A percentile compares a stretch with the other conserved stretches of the same genome.
phyloP scores from a whole-genome alignment of 2,797 vertebrate genomes.

The Pantherophis alleghaniensis region DNA sequence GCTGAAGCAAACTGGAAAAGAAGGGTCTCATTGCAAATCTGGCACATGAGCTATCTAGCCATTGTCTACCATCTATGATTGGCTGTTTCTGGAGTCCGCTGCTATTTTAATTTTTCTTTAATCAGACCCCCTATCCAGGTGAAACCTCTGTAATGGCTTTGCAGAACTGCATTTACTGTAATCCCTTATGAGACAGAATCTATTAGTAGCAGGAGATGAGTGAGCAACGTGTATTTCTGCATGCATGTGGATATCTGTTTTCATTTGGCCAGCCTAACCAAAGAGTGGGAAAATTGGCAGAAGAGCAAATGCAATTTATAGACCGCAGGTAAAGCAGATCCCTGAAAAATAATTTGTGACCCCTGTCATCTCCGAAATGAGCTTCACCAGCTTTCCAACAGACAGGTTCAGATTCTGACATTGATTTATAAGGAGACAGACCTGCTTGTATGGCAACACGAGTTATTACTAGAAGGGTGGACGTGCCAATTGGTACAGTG shows the following conservation, averaged over 20 bases:
- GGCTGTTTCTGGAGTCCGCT: not conserved
- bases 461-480: constrained; percentile 1
- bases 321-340: not conserved
- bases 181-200: not conserved
- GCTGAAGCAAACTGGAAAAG: not conserved
- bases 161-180: not conserved
- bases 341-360: not conserved
- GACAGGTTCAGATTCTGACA: not conserved
- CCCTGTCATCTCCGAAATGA: not conserved
- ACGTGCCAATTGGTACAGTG: not conserved
- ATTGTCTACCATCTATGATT: not conserved
- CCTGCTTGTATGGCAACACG: not conserved
- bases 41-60: not conserved
- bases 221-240: not conserved
- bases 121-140: not conserved
- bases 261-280: not conserved
- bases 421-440: constrained; percentile 14
- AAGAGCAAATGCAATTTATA: not conserved
- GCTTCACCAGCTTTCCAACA: not conserved
- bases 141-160: not conserved
- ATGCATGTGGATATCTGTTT: not conserved
- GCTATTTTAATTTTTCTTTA: not conserved
- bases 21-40: not conserved
- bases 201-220: not conserved
- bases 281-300: not conserved